Evolutionary conservation across 2,888 invertebrate genomes (phyloP).

Genomic region (Lasioglossum leucozonium): DNA sequence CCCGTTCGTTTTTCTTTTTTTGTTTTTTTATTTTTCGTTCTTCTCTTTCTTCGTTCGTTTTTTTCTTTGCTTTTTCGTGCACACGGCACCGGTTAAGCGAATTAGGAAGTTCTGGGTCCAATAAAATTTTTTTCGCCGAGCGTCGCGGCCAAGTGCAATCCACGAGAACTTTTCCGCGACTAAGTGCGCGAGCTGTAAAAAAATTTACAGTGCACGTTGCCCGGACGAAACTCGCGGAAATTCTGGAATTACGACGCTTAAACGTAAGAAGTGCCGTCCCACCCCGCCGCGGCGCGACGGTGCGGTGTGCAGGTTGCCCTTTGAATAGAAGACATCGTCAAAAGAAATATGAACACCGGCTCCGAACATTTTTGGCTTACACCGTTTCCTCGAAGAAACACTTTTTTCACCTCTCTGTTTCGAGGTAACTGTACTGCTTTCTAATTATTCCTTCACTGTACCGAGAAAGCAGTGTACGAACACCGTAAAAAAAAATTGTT

Average conservation of each 20-base stretch:
- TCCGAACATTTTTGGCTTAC: background rate
- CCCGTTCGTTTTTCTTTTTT: background rate
- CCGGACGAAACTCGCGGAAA: slow-evolving; percentile 15
- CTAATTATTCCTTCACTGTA: background rate
- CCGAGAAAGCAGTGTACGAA: background rate
- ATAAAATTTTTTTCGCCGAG: slow-evolving; percentile 42
- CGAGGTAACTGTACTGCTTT: background rate
- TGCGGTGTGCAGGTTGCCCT: background rate
- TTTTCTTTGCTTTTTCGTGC: background rate
- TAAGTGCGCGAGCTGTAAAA: slow-evolving; percentile 48
- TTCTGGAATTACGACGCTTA: slow-evolving; percentile 41
- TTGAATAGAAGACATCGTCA: background rate
- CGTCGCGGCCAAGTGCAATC: slow-evolving; percentile 44
- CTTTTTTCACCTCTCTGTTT: background rate
- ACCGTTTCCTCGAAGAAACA: background rate
- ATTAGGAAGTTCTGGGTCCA: slow-evolving; percentile 54
- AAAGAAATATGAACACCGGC: background rate
- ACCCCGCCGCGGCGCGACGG: background rate
- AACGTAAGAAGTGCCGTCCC: slow-evolving; percentile 29
- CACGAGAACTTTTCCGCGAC: slow-evolving; percentile 43
- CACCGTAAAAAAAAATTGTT: background rate
- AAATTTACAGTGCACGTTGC: slow-evolving; percentile 38
- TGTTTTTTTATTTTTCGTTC: too few relatives aligned
- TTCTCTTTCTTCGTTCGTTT: slow-evolving; percentile 1
- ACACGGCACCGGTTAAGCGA: slow-evolving; percentile 48